phyloP scores from a whole-genome alignment of 2,888 invertebrate species.

The Muschampia plurimacula region DNA sequence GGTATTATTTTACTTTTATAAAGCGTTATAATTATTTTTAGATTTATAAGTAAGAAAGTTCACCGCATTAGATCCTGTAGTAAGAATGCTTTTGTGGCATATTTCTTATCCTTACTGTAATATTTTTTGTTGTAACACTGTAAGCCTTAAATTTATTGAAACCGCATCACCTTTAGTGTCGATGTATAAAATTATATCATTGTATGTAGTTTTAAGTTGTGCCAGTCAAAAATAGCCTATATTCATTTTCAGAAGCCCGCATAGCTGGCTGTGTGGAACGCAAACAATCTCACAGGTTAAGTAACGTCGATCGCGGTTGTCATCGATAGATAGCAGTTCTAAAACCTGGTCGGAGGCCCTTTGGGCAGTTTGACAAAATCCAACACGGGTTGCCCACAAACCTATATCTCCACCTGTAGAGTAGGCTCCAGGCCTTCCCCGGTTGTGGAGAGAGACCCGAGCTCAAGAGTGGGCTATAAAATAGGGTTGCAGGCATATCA shows the following conservation, averaged over 20 bases:
- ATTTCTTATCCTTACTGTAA: background rate
- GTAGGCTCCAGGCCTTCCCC: too few species aligned
- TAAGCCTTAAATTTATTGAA: background rate
- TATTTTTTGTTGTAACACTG: background rate
- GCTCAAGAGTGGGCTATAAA: too few species aligned
- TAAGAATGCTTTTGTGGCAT: background rate
- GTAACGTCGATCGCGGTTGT: too few species aligned
- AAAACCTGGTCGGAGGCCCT: too few species aligned
- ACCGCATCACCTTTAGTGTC: background rate
- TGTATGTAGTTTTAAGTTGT: conserved; percentile 19
- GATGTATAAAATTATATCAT: conserved; percentile 11
- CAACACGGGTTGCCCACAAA: too few species aligned
- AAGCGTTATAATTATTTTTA: background rate
- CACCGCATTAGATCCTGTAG: background rate
- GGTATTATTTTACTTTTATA: conserved; percentile 11
- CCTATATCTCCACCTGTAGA: too few species aligned
- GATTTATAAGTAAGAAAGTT: background rate
- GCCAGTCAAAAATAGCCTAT: conserved; percentile 4
- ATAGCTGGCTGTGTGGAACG: too few species aligned
- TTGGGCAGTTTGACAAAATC: too few species aligned
- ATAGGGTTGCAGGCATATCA: background rate
- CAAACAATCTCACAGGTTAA: too few species aligned
- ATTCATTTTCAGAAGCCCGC: too few species aligned
- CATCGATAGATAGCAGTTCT: too few species aligned
- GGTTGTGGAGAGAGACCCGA: too few species aligned